Conservation (phyloP, 2,888 invertebrate genomes). For the Encarsia formosa region DNA sequence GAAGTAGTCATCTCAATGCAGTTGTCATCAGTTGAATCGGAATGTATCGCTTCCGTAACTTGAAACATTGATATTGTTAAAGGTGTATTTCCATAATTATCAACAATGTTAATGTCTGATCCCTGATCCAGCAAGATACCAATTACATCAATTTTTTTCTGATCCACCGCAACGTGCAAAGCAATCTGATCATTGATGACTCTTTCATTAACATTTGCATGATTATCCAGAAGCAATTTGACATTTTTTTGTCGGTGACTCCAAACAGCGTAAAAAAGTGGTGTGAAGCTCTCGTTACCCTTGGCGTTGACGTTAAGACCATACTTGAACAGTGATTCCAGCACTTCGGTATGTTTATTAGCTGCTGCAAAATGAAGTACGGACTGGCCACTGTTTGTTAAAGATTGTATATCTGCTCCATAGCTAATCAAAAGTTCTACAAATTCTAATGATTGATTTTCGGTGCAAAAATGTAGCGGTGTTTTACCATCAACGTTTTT, state of each 20-base stretch:
- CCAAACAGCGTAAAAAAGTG: conserved; percentile 18
- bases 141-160: conserved; percentile 1
- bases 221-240: conserved; percentile 1
- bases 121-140: conserved; percentile 7
- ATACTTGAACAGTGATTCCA: conserved; percentile 6
- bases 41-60: neutral
- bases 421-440: conserved; percentile 3
- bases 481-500: conserved; percentile 11
- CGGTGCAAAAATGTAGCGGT: conserved; percentile 11
- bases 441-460: conserved; percentile 3
- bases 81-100: conserved; percentile 15
- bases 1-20: neutral
- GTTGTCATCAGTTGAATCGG: conserved; percentile 1
- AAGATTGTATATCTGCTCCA: conserved; percentile 5
- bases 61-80: conserved; percentile 9
- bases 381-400: conserved; percentile 8
- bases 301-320: conserved; percentile 8
- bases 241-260: conserved; percentile 5
- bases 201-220: conserved; percentile 6
- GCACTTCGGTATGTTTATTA: conserved; percentile 5
- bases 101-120: conserved; percentile 8
- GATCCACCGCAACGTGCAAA: conserved; percentile 15
- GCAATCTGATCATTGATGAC: conserved; percentile 12
- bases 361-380: conserved; percentile 18
- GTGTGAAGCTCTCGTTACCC: conserved; percentile 11